Evolutionary conservation across 2,113 vertebrate genomes (phyloP).

Genomic region (Notarius lentiginosus): DNA sequence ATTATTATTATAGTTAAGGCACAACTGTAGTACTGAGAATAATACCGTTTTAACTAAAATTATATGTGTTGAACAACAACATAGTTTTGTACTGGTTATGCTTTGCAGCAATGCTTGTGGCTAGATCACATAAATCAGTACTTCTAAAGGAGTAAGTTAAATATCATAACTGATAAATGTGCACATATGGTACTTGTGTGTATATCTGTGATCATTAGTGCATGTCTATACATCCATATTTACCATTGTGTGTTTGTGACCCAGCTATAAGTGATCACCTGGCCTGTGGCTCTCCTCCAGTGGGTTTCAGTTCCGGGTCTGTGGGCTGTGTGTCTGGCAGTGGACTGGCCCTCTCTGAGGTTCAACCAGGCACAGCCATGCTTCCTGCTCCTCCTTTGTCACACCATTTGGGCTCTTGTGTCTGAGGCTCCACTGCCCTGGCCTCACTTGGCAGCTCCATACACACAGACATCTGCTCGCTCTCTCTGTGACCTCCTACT

Average conservation of each 20-base stretch:
- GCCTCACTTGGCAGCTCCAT: slow-evolving; percentile 74
- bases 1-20: background rate
- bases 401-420: slow-evolving; percentile 78
- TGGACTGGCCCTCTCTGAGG: slow-evolving; percentile 72
- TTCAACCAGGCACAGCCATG: slow-evolving; percentile 77
- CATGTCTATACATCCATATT: slow-evolving; percentile 41
- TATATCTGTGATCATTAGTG: slow-evolving; percentile 13
- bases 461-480: slow-evolving; percentile 79
- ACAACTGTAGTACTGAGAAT: background rate
- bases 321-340: slow-evolving; percentile 65
- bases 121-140: background rate
- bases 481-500: slow-evolving; percentile 72
- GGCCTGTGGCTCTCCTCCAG: slow-evolving; percentile 36
- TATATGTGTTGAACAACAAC: background rate
- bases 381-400: slow-evolving; percentile 81
- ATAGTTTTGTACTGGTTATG: background rate
- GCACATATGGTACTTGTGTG: background rate
- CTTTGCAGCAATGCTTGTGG: background rate
- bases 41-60: background rate
- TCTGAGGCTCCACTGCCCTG: slow-evolving; percentile 68
- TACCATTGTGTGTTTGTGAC: slow-evolving; percentile 36
- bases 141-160: background rate
- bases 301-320: slow-evolving; percentile 29
- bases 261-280: slow-evolving; percentile 42
- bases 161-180: background rate